Percentiles rank a stretch among this genome's conserved stretches.
Conservation (phyloP, 2,888 invertebrate genomes). For the Andricus quercusramuli region DNA sequence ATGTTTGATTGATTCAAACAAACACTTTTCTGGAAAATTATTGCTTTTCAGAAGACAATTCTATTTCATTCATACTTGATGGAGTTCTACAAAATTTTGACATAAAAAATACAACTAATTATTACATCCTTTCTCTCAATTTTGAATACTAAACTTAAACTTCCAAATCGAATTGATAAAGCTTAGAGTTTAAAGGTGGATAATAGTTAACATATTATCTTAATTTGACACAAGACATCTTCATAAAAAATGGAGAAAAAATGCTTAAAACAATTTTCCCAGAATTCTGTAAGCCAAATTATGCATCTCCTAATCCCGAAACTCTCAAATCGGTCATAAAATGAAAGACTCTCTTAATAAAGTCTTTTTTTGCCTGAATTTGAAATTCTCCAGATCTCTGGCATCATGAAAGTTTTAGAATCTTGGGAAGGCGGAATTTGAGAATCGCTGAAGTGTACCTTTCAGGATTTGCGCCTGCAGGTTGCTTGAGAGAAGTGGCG, state of each 20-base stretch:
- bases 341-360: conserved; percentile 35
- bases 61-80: too few relatives aligned
- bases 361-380: conserved; percentile 27
- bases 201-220: conserved; percentile 1
- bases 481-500: conserved; percentile 7
- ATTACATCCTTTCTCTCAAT: too few relatives aligned
- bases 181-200: background rate
- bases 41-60: too few relatives aligned
- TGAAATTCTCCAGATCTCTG: conserved; percentile 26
- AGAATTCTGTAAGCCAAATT: conserved; percentile 7
- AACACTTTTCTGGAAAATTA: too few relatives aligned
- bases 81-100: too few relatives aligned
- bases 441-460: conserved; percentile 40
- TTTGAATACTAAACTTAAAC: too few relatives aligned
- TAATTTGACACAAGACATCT: background rate
- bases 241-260: background rate
- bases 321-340: conserved; percentile 36
- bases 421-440: conserved; percentile 36
- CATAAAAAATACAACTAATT: too few relatives aligned
- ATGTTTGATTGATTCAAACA: too few relatives aligned
- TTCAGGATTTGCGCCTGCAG: conserved; percentile 35
- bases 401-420: conserved; percentile 37
- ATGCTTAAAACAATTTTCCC: background rate
- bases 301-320: conserved; percentile 26
- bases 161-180: too few relatives aligned